Base-by-base conservation (phyloP, 2,113 vertebrate species). In the Leucopsar rothschildi region DNA sequence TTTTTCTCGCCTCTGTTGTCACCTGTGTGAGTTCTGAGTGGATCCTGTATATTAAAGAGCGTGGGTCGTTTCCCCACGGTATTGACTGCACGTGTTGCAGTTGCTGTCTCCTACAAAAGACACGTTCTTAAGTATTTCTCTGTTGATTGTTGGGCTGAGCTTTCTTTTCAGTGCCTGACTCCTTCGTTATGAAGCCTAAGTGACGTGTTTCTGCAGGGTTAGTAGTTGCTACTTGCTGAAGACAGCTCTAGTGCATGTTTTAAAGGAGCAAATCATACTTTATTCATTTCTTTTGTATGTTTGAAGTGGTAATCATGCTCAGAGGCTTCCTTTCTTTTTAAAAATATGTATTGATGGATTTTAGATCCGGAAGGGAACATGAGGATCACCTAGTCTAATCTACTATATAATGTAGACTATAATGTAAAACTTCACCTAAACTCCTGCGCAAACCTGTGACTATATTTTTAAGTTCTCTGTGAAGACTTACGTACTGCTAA, bases 51-150 rank as follows among this genome's bases (percentile, higher is more conserved):
- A 17, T 71, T 60, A 39, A 6, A 55, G 31, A 56, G 19, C 1
- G 9, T 31, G 21, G 33, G 22, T 52, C 1, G 0, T 75, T 82
- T 22, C 14, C 35, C 37, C 11, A 7, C 2, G 31, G 15, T 78
- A 25, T 31, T 66, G 29, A n/a, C 50, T 39, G 16, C 25, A 14
- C 9, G 0, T 61, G 59, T 59, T 81, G 25, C 39, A 37, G 24
- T 33, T 47, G 15, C 39, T 68, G 20, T 63, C 24, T 88, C 8
- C 5, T 71, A 21, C 10, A 35, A 65, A 76, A 61, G 28, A 42
- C 22, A 25, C 6, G 1, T 60, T 52, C n/a, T 86, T 81, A 29
- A 0, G 0, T 3, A 1, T 81, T 71, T 75, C 19, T 49, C 9
- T 25, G 8, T 24, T 75, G 27, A 6, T 28, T 39, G 8, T 28